Base-by-base conservation (phyloP, 2,888 invertebrate genomes). In the Volucella bombylans region DNA sequence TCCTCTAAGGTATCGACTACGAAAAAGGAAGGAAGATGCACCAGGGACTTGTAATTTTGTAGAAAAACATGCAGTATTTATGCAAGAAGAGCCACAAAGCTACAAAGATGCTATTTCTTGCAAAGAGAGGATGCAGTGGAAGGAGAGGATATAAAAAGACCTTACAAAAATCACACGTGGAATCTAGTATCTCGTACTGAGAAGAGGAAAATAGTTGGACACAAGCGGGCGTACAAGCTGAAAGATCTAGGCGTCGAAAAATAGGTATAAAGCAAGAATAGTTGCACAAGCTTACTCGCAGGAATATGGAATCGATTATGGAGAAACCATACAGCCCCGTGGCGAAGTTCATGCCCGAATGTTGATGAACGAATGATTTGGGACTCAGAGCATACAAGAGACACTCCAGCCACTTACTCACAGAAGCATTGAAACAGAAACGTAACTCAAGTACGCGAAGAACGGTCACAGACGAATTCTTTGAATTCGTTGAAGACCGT, bases 241-340 rank as follows among this genome's bases (percentile, higher is more conserved):
- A n/a, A n/a, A n/a, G n/a, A n/a, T 12, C 82, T 87, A 31, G 67
- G 81, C 54, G 67, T 14, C 38, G 73, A 78, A 31, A 61, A 86
- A 10, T 6, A 73, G 80, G 45, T 87, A 82, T 47, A 89, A 88
- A 64, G 88, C 89, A 8, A 69, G 89, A 45, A 67, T 89, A 14
- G 89, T 89, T 15, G 88, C 87, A 11, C 77, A 87, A 47, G 89
- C 88, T 49, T 89, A 86, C 69, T 77, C 79, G 3, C 88, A 89
- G 61, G 79, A 88, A 79, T 87, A 78, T 54, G 88, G 88, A 15
- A 73, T 87, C n/a, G 88, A 89, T 86, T 90, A 89, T 83, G 76
- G 87, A 39, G 88, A 89, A 76, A 88, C 88, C n/a, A 0, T 90
- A 88, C 68, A 88, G 89, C 68, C 89, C 89, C 12, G 89, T 89